A percentile compares a stretch with the other conserved stretches of the same genome.
Conservation (phyloP, 1,140 invertebrate species). For the Oedothorax gibbosus region DNA sequence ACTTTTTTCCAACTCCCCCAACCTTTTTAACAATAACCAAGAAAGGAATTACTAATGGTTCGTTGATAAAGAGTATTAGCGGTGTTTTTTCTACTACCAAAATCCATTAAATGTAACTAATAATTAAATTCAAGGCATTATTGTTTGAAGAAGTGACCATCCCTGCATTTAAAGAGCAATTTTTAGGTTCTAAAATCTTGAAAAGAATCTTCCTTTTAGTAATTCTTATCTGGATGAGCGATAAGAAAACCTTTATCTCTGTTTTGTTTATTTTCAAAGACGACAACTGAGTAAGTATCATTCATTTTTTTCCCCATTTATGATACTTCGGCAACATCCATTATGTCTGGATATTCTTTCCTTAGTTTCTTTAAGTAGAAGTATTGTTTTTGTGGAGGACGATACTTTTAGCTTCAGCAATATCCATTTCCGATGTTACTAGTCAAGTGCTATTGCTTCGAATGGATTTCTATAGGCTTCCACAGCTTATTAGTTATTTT, state of each 20-base stretch:
- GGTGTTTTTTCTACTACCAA: conserved; percentile 16
- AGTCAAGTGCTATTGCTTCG: neutral
- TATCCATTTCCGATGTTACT: conserved; percentile 33
- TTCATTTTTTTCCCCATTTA: conserved; percentile 54
- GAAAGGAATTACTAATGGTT: conserved; percentile 23
- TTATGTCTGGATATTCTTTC: conserved; percentile 51
- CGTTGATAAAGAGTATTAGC: conserved; percentile 30
- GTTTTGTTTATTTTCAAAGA: conserved; percentile 52
- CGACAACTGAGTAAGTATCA: conserved; percentile 20
- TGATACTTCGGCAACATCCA: conserved; percentile 50
- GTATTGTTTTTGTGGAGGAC: conserved; percentile 39
- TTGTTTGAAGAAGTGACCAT: conserved; percentile 34
- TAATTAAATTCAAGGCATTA: conserved; percentile 43
- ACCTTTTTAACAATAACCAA: conserved; percentile 13
- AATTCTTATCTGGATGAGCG: conserved; percentile 25
- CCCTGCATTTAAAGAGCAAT: conserved; percentile 32
- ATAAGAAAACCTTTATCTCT: conserved; percentile 34
- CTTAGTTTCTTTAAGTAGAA: conserved; percentile 51
- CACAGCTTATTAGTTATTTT: neutral
- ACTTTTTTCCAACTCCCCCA: neutral
- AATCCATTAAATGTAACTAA: conserved; percentile 45
- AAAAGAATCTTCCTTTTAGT: conserved; percentile 28
- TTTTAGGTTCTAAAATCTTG: conserved; percentile 27
- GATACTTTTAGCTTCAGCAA: conserved; percentile 3
- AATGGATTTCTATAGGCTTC: neutral